Conservation (phyloP, 2,797 vertebrate genomes). For the Lycodopsis pacificus region DNA sequence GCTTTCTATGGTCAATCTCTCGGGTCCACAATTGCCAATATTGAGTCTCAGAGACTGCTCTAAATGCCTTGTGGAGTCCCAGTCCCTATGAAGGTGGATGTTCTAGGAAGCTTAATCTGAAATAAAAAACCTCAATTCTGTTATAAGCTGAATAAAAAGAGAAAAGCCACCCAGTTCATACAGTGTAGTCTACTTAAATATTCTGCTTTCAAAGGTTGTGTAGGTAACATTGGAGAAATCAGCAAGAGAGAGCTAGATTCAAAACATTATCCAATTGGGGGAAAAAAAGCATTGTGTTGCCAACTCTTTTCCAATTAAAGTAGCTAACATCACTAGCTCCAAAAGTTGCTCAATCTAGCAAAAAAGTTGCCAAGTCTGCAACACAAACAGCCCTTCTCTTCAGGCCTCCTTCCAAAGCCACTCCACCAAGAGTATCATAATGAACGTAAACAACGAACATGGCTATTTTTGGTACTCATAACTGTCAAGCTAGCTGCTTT, state of each 20-base stretch:
- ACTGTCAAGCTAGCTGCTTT: not conserved
- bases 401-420: not conserved
- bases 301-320: not conserved
- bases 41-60: constrained; percentile 6
- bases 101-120: constrained; percentile 25
- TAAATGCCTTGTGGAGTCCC: not conserved
- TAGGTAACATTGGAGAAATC: not conserved
- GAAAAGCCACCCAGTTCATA: constrained; percentile 32
- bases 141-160: constrained; percentile 37
- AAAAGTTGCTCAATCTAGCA: not conserved
- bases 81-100: constrained; percentile 21
- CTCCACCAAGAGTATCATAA: not conserved
- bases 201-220: constrained; percentile 55
- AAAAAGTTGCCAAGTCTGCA: not conserved
- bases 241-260: not conserved
- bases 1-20: constrained; percentile 27
- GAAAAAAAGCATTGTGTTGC: not conserved
- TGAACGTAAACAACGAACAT: not conserved
- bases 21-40: constrained; percentile 21
- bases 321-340: not conserved
- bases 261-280: not conserved
- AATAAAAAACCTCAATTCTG: constrained; percentile 24
- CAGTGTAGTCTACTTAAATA: constrained; percentile 36
- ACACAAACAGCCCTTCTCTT: not conserved
- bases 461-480: not conserved